These are phyloP conservation scores for Mimachlamys varia DNA, from an alignment of 2,888 invertebrate genomes.

Conservation along the genomic window DNA sequence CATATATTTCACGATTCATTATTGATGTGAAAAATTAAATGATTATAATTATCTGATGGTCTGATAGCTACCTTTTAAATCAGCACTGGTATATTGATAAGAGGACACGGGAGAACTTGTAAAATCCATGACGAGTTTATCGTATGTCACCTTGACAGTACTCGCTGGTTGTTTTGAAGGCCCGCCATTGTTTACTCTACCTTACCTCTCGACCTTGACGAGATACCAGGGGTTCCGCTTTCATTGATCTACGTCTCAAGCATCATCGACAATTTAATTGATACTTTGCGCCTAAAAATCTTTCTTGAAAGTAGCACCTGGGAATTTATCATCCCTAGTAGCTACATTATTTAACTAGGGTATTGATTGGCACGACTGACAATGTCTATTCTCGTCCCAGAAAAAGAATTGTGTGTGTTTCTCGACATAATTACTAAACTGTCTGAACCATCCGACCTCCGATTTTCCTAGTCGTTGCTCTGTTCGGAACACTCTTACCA, in stretches of 20 bases:
- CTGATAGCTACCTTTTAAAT: too few species aligned
- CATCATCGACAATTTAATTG: slow-evolving; percentile 31
- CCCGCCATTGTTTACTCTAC: neutral
- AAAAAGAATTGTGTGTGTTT: neutral
- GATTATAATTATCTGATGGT: too few species aligned
- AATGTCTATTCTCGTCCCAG: slow-evolving; percentile 5
- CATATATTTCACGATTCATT: too few species aligned
- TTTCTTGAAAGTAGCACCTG: slow-evolving; percentile 26
- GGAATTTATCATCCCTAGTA: neutral
- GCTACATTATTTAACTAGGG: neutral
- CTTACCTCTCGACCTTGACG: neutral
- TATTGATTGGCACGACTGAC: slow-evolving; percentile 26
- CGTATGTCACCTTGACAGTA: neutral
- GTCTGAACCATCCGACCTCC: neutral
- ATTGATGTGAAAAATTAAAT: too few species aligned
- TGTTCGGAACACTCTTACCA: neutral
- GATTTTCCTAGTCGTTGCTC: neutral
- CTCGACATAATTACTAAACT: neutral
- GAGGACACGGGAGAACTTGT: too few species aligned
- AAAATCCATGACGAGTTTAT: too few species aligned
- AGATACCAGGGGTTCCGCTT: slow-evolving; percentile 5
- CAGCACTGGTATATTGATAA: too few species aligned
- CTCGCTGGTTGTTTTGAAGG: neutral
- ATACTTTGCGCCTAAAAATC: slow-evolving; percentile 33
- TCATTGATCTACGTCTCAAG: neutral